Base-by-base conservation (phyloP, 2,888 invertebrate genomes). In the Drosophila demipolita region DNA sequence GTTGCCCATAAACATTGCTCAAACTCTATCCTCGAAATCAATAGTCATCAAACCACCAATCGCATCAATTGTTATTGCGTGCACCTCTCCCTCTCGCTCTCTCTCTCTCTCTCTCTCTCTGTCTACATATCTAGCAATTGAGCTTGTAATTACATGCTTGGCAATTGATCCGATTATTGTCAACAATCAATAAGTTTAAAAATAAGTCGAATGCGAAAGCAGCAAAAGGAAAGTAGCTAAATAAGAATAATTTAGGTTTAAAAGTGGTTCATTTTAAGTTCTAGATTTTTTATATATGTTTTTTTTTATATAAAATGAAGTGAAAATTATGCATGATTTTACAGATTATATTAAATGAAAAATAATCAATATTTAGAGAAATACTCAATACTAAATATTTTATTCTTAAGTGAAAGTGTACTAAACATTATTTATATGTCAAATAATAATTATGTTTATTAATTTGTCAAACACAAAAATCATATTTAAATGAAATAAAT, bases 1-100 rank as follows among this genome's bases (percentile, higher is more conserved):
- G 82, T 73, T 82, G 82, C 60, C 78, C 79, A 81, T 83, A 80
- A 81, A 75, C 54, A 67, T 74, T 67, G 54, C 58, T 66, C n/a
- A 74, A 67, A 75, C 70, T 73, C 78, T 75, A 63, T 66, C 70
- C 70, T 67, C 68, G 71, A 71, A 45, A 82, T 76, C 67, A 74
- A 79, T 73, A 84, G 71, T 66, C 65, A 71, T 49, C 32, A 54
- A 35, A 49, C 52, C 50, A 53, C 58, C 74, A 81, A 48, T 81
- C 59, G 38, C 73, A 69, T 63, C 64, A 53, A 68, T 57, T 63
- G 23, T 49, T 49, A 60, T 57, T 57, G 6, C 50, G 58, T 49
- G 54, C 29, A 54, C 53, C 54, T 54, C 40, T 7, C 1, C 11
- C 23, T 20, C 42, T 12, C 20, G 6, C n/a, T 12, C 6, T 17